Conservation (phyloP, 2,797 vertebrate genomes). For the Chelon auratus region DNA sequence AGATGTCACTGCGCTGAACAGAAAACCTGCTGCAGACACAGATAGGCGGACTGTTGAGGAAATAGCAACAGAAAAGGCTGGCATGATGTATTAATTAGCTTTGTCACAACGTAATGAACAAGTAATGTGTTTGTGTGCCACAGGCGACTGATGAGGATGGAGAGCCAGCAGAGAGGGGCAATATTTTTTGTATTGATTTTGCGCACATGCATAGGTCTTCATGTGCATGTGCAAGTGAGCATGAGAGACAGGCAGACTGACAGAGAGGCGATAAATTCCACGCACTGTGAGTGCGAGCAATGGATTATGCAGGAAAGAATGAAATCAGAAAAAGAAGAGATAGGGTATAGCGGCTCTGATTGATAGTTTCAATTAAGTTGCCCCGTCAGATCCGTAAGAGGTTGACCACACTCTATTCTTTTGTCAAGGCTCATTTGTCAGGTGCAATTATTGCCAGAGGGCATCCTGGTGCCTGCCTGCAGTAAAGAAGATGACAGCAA, state of each 20-base stretch:
- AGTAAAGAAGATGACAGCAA: slow-evolving; percentile 46
- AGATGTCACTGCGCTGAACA: slow-evolving; percentile 32
- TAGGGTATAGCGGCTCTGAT: slow-evolving; percentile 54
- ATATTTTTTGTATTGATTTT: slow-evolving; percentile 64
- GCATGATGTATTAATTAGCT: slow-evolving; percentile 58
- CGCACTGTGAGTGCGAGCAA: slow-evolving; percentile 51
- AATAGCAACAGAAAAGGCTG: slow-evolving; percentile 24
- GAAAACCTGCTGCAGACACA: slow-evolving; percentile 43
- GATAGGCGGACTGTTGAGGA: slow-evolving; percentile 22
- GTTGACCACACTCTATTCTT: slow-evolving; percentile 67
- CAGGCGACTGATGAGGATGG: slow-evolving; percentile 45
- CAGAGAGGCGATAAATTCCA: slow-evolving; percentile 46
- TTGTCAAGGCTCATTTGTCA: slow-evolving; percentile 73
- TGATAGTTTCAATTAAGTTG: slow-evolving; percentile 80
- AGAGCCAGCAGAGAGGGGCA: slow-evolving; percentile 44
- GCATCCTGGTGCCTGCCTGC: slow-evolving; percentile 52
- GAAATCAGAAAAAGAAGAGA: slow-evolving; percentile 62
- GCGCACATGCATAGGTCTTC: slow-evolving; percentile 49
- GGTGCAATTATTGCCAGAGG: slow-evolving; percentile 68
- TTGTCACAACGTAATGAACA: slow-evolving; percentile 56
- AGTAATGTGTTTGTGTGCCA: slow-evolving; percentile 45
- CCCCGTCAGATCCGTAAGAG: slow-evolving; percentile 65
- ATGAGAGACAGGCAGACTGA: slow-evolving; percentile 48
- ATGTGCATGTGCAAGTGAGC: slow-evolving; percentile 57
- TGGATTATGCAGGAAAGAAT: slow-evolving; percentile 53